phyloP scores from a whole-genome alignment of 2,113 vertebrate species.

The Anthoscopus minutus region DNA sequence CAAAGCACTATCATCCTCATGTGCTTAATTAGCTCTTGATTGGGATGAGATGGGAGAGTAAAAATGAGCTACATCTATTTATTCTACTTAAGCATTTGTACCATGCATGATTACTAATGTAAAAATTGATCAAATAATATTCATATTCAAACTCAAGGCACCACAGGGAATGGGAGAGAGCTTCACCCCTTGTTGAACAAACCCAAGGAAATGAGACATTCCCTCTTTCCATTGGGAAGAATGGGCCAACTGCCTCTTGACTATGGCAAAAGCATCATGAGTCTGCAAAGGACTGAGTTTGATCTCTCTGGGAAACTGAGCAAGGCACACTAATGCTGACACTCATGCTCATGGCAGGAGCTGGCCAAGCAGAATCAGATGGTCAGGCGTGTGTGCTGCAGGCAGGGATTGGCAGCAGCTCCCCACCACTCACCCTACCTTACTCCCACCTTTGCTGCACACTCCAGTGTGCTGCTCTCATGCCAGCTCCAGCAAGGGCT shows the following conservation, averaged over 20 bases:
- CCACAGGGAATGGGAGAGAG: neutral
- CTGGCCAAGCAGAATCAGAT: neutral
- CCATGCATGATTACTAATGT: neutral
- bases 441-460: neutral
- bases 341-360: neutral
- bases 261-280: neutral
- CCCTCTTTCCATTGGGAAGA: neutral
- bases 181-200: neutral
- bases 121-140: neutral
- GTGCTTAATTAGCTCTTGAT: neutral
- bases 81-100: neutral
- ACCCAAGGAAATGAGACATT: neutral
- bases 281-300: neutral
- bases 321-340: neutral
- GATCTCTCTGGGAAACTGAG: neutral
- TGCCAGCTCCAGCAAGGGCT: neutral
- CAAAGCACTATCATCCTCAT: neutral
- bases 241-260: neutral
- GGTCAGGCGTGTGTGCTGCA: fast-evolving
- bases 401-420: neutral
- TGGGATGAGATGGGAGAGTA: neutral
- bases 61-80: neutral
- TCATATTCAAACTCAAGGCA: neutral
- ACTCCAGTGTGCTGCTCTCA: fast-evolving
- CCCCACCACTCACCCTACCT: neutral